These are phyloP conservation scores for Scaptomyza parva DNA, from an alignment of 2,888 invertebrate species.

Conservation along the genomic window DNA sequence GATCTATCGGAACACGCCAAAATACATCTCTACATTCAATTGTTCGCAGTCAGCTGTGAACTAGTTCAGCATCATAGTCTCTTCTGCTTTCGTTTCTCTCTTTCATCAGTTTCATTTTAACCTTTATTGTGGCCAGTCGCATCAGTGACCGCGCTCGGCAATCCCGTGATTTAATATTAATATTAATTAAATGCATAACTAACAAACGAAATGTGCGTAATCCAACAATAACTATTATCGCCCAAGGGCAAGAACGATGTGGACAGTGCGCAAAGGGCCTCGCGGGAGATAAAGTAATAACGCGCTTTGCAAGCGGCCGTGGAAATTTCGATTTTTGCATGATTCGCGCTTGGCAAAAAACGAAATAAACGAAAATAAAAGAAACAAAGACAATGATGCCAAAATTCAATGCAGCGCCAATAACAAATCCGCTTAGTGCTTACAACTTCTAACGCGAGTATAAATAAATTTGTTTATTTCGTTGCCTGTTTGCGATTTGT, in stretches of 20 bases:
- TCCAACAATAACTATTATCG: conserved; percentile 38
- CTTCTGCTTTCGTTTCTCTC: conserved; percentile 31
- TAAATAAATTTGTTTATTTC: conserved; percentile 47
- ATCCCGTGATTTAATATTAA: conserved; percentile 41
- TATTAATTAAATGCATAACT: conserved; percentile 59
- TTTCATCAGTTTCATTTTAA: conserved; percentile 58
- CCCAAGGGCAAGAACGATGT: conserved; percentile 21
- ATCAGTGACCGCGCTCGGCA: conserved; percentile 1
- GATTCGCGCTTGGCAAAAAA: conserved; percentile 36
- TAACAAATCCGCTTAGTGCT: conserved; percentile 16
- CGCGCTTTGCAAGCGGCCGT: conserved; percentile 56
- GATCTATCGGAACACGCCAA: conserved; percentile 1
- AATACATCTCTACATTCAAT: conserved; percentile 15
- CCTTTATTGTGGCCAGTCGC: conserved; percentile 36
- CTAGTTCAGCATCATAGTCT: conserved; percentile 41
- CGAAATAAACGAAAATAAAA: conserved; percentile 7
- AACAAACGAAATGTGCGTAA: conserved; percentile 50
- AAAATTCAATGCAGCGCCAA: conserved; percentile 36
- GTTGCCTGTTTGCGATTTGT: conserved; percentile 23
- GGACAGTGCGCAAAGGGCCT: conserved; percentile 17
- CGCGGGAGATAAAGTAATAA: conserved; percentile 31
- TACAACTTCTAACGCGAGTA: conserved; percentile 28
- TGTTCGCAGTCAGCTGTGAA: conserved; percentile 41
- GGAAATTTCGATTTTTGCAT: conserved; percentile 75
- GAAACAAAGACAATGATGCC: conserved; percentile 41